phyloP scores from a whole-genome alignment of 2,888 invertebrate genomes.

The Synergus umbraculus region DNA sequence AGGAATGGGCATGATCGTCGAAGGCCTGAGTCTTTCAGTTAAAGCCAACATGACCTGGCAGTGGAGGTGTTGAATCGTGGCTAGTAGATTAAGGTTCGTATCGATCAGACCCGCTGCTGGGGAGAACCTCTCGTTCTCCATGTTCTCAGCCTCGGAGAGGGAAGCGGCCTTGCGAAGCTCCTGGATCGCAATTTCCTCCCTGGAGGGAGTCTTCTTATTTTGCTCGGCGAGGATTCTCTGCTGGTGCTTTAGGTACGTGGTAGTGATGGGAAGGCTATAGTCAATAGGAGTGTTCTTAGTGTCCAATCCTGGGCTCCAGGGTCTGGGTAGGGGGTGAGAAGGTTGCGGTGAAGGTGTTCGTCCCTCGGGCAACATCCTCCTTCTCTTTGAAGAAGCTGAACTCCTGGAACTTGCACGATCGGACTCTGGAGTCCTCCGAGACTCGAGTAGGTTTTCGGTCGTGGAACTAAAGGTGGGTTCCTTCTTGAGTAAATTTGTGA shows the following conservation, averaged over 20 bases:
- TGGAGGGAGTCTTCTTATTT: slow-evolving; percentile 76
- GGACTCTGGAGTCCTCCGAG: slow-evolving; percentile 79
- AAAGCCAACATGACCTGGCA: slow-evolving; percentile 76
- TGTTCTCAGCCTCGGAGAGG: slow-evolving; percentile 44
- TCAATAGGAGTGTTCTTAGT: slow-evolving; percentile 80
- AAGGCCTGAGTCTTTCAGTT: slow-evolving; percentile 73
- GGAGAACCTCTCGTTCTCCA: slow-evolving; percentile 65
- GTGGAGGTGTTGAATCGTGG: slow-evolving; percentile 75
- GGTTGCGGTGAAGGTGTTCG: slow-evolving; percentile 74
- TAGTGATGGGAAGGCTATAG: slow-evolving; percentile 93
- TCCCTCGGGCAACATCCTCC: slow-evolving; percentile 72
- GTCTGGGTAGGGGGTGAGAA: slow-evolving; percentile 68
- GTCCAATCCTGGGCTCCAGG: slow-evolving; percentile 73
- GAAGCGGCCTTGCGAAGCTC: slow-evolving; percentile 64
- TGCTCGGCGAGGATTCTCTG: slow-evolving; percentile 83
- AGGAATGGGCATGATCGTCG: slow-evolving; percentile 64
- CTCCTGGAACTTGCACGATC: slow-evolving; percentile 72
- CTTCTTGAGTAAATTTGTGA: slow-evolving; percentile 74
- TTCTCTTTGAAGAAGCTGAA: slow-evolving; percentile 72
- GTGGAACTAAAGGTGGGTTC: slow-evolving; percentile 65
- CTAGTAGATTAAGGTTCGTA: slow-evolving; percentile 74
- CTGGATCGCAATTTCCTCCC: slow-evolving; percentile 79
- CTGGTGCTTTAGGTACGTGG: slow-evolving; percentile 92
- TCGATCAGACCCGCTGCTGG: slow-evolving; percentile 74
- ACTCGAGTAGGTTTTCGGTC: slow-evolving; percentile 67